Evolutionary conservation across 2,113 vertebrate species (phyloP).

Genomic region (Bombycilla garrulus): DNA sequence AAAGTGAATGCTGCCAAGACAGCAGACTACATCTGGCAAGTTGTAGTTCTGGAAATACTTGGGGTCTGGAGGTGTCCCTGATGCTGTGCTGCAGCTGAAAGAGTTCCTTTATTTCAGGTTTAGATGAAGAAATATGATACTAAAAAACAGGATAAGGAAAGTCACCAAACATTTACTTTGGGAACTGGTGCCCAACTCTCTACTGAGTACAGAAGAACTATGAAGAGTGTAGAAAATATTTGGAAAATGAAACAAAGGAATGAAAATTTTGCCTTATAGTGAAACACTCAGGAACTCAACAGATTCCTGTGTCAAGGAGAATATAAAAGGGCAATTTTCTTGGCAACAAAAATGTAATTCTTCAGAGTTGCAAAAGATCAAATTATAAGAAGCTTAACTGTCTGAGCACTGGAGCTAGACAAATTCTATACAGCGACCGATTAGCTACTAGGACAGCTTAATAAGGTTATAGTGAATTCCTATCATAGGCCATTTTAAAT

Average conservation of each 20-base stretch:
- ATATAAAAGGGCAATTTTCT: neutral
- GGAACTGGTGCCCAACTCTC: neutral
- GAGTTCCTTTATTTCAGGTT: neutral
- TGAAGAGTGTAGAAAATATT: neutral
- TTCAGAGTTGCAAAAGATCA: neutral
- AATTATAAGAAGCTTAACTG: constrained; percentile 18
- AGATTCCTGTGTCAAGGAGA: neutral
- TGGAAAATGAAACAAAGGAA: neutral
- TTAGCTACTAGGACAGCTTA: neutral
- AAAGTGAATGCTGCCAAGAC: neutral
- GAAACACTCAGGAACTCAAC: neutral
- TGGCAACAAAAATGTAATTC: neutral
- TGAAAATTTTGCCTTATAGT: neutral
- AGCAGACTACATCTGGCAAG: neutral
- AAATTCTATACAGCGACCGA: neutral
- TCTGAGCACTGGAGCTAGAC: neutral
- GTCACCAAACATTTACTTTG: neutral
- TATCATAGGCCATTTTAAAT: neutral
- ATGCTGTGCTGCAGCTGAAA: neutral
- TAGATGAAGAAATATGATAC: neutral
- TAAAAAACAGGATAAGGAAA: neutral
- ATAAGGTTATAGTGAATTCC: neutral
- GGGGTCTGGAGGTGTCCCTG: neutral
- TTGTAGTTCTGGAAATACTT: neutral
- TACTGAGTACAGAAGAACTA: neutral